Base-by-base conservation (phyloP, 2,797 vertebrate species). In the Centropyge bicolor region DNA sequence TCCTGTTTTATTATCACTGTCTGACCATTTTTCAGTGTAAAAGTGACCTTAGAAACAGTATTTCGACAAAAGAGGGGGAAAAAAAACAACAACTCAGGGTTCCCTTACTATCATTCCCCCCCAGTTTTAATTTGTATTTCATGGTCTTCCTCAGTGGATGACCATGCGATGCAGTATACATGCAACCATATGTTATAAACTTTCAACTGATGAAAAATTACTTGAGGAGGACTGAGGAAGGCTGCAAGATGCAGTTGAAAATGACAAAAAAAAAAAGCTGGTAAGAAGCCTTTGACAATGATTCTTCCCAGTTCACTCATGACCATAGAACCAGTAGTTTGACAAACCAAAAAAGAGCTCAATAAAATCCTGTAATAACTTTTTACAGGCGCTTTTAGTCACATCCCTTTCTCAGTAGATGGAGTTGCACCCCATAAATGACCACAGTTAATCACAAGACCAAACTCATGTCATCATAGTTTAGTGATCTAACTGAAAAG, bases 1-100 rank as follows among this genome's bases (percentile, higher is more conserved):
- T 60, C 1, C 14, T 81, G 69, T 75, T 60, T 75, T 46, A 36
- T 48, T 20, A 9, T 73, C 73, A 76, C 80, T 74, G 65, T 85
- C 75, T 78, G 72, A 35, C 43, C 70, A 66, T 82, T 72, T 76
- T 35, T 31, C 0, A 35, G 6, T 27, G 20, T 31, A 4, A 31
- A 31, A 31, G 27, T 5, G 22, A 55, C 31, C 9, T 5, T 27
- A 57, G 60, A 35, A 52, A 73, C 11, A 27, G 19, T 3, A 69
- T 51, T 9, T 16, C 19, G 12, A 6, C 14, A 45, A 59, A 57
- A 51, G 6, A 5, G n/a, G n/a, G 51, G 14, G 9, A 36, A 12
- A 1, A 27, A 61, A 40, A 41, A 43, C 8, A 0, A 0, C 16
- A n/a, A 31, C 17, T 74, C 45, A 38, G 38, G 51, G 40, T 68